Evolutionary conservation across 2,888 invertebrate species (phyloP), one percentile per base, ranked within the genome.

Genomic region (Pherbina coryleti): DNA sequence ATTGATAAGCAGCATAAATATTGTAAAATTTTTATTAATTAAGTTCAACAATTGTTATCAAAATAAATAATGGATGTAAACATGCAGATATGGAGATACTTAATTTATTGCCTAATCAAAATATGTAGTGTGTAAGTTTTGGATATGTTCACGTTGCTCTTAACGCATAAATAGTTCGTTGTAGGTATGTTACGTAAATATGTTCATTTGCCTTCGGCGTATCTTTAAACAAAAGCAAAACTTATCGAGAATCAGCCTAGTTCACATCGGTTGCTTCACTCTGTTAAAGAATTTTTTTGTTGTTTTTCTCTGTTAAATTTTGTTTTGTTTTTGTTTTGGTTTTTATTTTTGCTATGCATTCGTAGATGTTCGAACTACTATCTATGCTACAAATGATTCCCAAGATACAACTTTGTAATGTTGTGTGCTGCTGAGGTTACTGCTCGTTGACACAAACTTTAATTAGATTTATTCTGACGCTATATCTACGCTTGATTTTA

Each of bases 231-330:
- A 60, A 28, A 60, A 60, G 55, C 55, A 71, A 76, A 76, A 72
- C 51, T 76, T 73, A 80, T 60, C 76, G 66, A 78, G 78, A 69
- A 62, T 69, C 78, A 78, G 67, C 80, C 78, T 77, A 76, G 70
- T 81, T 81, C 80, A 72, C 79, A 81, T 28, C 49, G 17, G 72
- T 72, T 72, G 57, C 57, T 22, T 22, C 34, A 72, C 60, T 57
- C 25, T 9, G 14, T 44, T 5, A 72, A n/a, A 44, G 34, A 51
- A 51, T 70, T 4, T 44, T 44, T 44, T 44, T 44, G 11, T 44
- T 11, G 44, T 44, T 11, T 11, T 44, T 2, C 3, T 44, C 2
- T 11, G 44, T 44, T 44, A 1, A 3, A 11, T 11, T 44, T 11
- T 44, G 3, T 44, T 44, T 44, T 44, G 7, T 11, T 44, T 44